These are phyloP conservation scores for Dascyllus trimaculatus DNA, from an alignment of 2,113 vertebrate species.

Conservation along the genomic window DNA sequence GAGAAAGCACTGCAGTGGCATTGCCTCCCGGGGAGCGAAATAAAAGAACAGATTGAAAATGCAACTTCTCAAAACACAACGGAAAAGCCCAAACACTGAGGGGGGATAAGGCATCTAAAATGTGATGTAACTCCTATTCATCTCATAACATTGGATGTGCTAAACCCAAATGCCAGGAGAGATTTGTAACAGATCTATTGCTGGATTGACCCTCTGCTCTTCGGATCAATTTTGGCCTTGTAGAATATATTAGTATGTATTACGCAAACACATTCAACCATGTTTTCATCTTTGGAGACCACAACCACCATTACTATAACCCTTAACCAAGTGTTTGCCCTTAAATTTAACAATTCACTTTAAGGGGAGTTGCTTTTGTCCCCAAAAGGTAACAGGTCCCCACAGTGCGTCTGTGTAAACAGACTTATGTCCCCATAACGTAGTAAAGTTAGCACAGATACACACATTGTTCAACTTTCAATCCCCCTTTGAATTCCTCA, in stretches of 20 bases:
- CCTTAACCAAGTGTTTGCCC: neutral
- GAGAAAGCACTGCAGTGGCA: slow-evolving; percentile 12
- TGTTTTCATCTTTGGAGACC: neutral
- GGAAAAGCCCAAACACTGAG: neutral
- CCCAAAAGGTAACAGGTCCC: too few species aligned
- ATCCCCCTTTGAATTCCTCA: slow-evolving; percentile 13
- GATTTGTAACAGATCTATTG: slow-evolving; percentile 68
- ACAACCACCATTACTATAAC: too few species aligned
- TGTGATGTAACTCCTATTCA: slow-evolving; percentile 37
- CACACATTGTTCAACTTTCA: neutral
- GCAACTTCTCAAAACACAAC: slow-evolving; percentile 16
- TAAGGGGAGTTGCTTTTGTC: too few species aligned
- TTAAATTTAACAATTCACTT: neutral
- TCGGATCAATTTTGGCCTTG: slow-evolving; percentile 61
- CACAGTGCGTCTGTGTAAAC: too few species aligned
- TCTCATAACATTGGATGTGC: slow-evolving; percentile 48
- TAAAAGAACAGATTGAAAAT: slow-evolving; percentile 12
- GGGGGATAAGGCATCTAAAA: neutral
- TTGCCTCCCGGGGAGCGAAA: slow-evolving; percentile 25
- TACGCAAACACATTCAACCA: neutral
- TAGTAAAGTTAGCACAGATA: neutral
- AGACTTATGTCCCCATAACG: neutral
- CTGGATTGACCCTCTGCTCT: slow-evolving; percentile 59
- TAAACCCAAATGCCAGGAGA: slow-evolving; percentile 64
- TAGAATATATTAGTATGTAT: slow-evolving; percentile 60